Conservation (phyloP, 2,888 invertebrate species). For the Campoplex capitator region DNA sequence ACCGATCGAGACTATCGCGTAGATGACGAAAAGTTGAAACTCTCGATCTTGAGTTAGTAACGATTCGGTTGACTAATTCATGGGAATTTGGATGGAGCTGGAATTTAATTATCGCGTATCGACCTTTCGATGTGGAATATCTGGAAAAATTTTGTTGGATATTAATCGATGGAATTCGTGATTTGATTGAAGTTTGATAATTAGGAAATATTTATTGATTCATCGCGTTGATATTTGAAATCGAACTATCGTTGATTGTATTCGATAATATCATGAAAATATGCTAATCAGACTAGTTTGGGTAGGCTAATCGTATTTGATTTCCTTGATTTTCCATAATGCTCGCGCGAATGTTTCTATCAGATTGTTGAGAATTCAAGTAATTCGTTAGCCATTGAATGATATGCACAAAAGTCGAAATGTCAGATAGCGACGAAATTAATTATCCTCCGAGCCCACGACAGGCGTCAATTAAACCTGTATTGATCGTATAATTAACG, state of each 20-base stretch:
- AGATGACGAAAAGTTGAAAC: too few relatives aligned
- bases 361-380: not conserved
- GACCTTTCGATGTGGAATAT: not conserved
- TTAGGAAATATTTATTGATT: too few relatives aligned
- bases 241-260: not conserved
- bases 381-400: not conserved
- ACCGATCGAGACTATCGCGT: too few relatives aligned
- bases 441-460: not conserved
- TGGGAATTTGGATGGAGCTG: not conserved
- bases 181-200: too few relatives aligned
- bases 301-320: not conserved
- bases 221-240: not conserved
- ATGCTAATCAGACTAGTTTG: not conserved
- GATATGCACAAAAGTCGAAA: not conserved
- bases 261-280: too few relatives aligned
- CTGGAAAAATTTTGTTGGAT: not conserved
- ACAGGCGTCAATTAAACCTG: not conserved
- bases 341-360: not conserved
- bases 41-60: too few relatives aligned
- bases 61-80: not conserved
- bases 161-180: not conserved
- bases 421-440: not conserved
- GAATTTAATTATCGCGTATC: not conserved
- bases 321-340: not conserved
- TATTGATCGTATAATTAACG: slow-evolving; percentile 25